Base-by-base conservation (phyloP, 2,888 invertebrate species). In the Heliconius charithonia region DNA sequence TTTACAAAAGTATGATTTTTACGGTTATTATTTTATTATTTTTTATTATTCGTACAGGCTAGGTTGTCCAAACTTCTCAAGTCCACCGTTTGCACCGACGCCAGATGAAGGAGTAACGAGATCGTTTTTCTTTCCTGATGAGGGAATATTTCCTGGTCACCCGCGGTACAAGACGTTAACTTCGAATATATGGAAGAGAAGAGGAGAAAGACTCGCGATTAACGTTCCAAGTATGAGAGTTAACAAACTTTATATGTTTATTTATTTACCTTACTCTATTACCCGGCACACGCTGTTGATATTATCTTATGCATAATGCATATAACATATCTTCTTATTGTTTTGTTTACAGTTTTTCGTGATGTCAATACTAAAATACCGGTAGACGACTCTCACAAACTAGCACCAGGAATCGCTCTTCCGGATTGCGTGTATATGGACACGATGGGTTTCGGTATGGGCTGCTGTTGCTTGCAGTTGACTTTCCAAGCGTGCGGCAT, bases 361-460 rank as follows among this genome's bases (percentile, higher is more conserved):
- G 99, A 99, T 92, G 95, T 95, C 83, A 97, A 98, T 86, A 99
- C 99, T 2, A 96, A 96, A 85, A 95, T 96, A 81, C 98, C 98
- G 4, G 97, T 98, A 85, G 98, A 98, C 87, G 97, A 98, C 83
- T 97, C 97, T 9, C 91, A 95, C 83, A 92, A 93, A 80, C 93
- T 96, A 83, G 96, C 96, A 74, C 96, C 96, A 74, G 88, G 85
- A 16, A 97, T 97, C 1, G 97, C 97, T 0, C 95, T 96, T 86
- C 97, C 98, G 0, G 98, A 99, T 93, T 98, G 98, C 87, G 98
- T 99, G 82, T 99, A 99, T 88, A 97, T 99, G 97, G 99, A 99
- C 92, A 98, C 99, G 2, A 99, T 99, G 99, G 99, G 99, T 32
- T 99, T 99, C 91, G 99, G 99, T 77, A 99, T 99, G 99, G 99